Conservation (phyloP, 2,113 vertebrate genomes). For the Galeopterus variegatus region DNA sequence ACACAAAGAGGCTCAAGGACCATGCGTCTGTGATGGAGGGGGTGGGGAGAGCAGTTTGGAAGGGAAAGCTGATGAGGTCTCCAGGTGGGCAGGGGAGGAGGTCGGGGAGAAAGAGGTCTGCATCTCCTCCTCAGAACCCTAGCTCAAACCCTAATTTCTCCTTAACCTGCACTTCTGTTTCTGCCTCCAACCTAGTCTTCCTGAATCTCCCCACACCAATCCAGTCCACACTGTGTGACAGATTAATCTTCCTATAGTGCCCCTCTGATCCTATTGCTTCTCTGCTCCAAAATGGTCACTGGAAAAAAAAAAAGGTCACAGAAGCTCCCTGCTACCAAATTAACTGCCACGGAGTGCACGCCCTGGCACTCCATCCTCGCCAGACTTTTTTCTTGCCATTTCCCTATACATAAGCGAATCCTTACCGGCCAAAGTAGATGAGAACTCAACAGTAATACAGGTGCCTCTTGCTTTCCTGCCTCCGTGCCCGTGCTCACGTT, state of each 20-base stretch:
- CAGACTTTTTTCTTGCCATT: neutral
- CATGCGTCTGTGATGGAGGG: accelerated
- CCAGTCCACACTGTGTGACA: neutral
- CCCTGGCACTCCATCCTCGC: neutral
- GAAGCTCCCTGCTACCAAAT: neutral
- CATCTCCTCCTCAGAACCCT: neutral
- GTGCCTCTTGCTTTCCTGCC: neutral
- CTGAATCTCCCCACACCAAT: accelerated
- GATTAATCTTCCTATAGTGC: accelerated
- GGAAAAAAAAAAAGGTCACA: too few species aligned
- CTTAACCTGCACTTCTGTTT: accelerated
- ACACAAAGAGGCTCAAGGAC: neutral
- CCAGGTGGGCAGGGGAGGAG: accelerated
- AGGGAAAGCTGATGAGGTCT: neutral
- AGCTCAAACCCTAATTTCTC: neutral
- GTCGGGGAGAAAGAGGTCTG: too few species aligned
- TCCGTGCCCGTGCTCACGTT: neutral
- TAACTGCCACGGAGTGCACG: accelerated
- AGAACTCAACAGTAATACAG: neutral
- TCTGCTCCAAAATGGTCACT: neutral
- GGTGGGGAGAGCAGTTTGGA: neutral
- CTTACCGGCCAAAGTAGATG: neutral
- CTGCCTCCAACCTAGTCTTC: neutral
- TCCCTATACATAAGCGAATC: accelerated
- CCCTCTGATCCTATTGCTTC: accelerated